A percentile compares a stretch with the other conserved stretches of the same genome.
Conservation (phyloP, 2,113 vertebrate species). For the Atherinomorus stipes region DNA sequence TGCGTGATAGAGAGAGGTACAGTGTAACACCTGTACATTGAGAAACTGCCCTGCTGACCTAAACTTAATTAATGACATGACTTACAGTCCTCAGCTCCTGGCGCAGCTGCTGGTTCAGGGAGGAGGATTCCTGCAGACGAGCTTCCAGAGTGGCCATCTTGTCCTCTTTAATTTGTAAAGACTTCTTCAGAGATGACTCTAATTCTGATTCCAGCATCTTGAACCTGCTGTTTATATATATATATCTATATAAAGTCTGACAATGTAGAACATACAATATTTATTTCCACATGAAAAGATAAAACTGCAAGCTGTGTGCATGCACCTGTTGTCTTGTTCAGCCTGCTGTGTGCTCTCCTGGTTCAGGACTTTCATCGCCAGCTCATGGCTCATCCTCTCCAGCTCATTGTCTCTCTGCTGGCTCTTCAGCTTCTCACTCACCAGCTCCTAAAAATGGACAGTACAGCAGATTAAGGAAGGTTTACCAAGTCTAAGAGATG, state of each 20-base stretch:
- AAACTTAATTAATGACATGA: neutral
- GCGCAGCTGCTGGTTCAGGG: conserved; percentile 92
- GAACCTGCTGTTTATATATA: conserved; percentile 80
- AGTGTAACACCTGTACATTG: neutral
- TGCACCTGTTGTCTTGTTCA: conserved; percentile 90
- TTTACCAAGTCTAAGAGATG: neutral
- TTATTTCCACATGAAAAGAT: neutral
- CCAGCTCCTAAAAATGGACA: conserved; percentile 87
- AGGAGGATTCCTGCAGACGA: conserved; percentile 92
- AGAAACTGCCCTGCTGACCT: neutral
- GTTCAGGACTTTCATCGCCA: conserved; percentile 93
- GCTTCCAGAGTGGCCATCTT: conserved; percentile 94
- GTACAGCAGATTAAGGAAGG: neutral
- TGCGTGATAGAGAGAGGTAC: conserved; percentile 52
- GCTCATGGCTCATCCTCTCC: conserved; percentile 91
- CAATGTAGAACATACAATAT: neutral
- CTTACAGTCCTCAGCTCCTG: conserved; percentile 95
- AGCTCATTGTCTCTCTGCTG: conserved; percentile 96
- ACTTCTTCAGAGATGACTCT: conserved; percentile 92
- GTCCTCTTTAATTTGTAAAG: conserved; percentile 97
- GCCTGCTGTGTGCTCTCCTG: conserved; percentile 86
- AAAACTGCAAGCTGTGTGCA: neutral
- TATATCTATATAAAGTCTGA: neutral
- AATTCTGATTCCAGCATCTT: conserved; percentile 95
- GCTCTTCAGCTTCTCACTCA: conserved; percentile 94